Conservation (phyloP, 2,113 vertebrate genomes). For the Herpetotheres cachinnans region DNA sequence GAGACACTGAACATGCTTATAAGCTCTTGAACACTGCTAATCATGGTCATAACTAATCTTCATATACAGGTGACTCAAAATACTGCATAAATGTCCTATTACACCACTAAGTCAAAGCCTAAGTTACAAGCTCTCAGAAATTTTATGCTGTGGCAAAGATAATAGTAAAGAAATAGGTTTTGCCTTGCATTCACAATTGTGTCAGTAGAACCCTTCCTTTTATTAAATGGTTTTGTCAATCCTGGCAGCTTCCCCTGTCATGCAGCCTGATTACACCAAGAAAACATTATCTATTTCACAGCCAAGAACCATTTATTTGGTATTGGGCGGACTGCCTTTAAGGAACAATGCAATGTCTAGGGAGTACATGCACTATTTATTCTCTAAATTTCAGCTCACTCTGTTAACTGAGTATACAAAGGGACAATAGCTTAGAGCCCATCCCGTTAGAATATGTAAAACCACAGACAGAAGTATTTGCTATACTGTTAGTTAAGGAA, state of each 20-base stretch:
- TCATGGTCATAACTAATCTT: neutral
- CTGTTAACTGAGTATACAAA: neutral
- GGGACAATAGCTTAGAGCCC: neutral
- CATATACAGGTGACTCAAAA: neutral
- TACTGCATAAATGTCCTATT: neutral
- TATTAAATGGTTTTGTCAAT: neutral
- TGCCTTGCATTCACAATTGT: neutral
- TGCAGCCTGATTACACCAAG: neutral
- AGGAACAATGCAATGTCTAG: neutral
- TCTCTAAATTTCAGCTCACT: neutral
- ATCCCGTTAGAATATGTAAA: neutral
- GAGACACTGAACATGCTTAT: neutral
- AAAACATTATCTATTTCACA: neutral
- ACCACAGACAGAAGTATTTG: neutral
- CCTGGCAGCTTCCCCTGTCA: neutral
- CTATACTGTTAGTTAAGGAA: neutral
- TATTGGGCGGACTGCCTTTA: neutral
- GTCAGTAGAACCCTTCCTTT: neutral
- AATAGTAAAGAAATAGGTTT: neutral
- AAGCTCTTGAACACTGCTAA: neutral
- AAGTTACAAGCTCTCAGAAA: neutral
- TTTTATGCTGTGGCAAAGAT: neutral
- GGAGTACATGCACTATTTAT: neutral
- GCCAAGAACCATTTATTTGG: neutral
- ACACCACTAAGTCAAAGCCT: neutral